Evolutionary conservation across 2,888 invertebrate genomes (phyloP), one percentile per base, ranked within the genome.

Genomic region (Brachyptera putata): DNA sequence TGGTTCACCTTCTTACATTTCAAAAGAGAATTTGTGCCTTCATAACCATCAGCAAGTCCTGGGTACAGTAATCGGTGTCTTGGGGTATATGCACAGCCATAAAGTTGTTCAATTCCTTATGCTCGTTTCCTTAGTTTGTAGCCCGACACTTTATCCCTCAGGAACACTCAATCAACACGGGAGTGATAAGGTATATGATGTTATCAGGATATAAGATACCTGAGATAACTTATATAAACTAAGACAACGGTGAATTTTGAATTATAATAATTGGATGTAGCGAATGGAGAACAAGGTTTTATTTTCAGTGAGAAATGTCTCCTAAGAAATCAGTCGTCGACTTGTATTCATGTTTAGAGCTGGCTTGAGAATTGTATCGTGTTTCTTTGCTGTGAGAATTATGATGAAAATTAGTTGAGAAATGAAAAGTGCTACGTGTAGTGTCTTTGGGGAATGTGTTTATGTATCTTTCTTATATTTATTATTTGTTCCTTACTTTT

Each of bases 1-100:
- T 43, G 43, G 11, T 21, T 43, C 11, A 18, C 43, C 43, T 43
- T 21, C 16, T 18, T 16, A 21, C 43, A 43, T 18, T 18, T 11
- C 18, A 43, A 21, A 18, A 18, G 43, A 43, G n/a, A 43, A 18
- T 21, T 14, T 43, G 21, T 43, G 43, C 43, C 43, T 11, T 43
- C 43, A 43, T 43, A 43, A 43, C 43, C 43, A 43, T 43, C 43
- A 43, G 43, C 2, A 43, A 43, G 18, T 43, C 43, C 43, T 43
- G 43, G 7, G 43, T 43, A 11, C 13, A 43, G 43, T 43, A 43
- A 43, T 43, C 43, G 43, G 18, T 21, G 43, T 18, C 43, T 3
- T 14, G 43, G 43, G 43, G 21, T 21, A n/a, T n/a, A 3, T 18
- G n/a, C n/a, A n/a, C n/a, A 18, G 43, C 21, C 18, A 43, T 43